Conservation (phyloP, 2,797 vertebrate genomes). For the Apogon talboti region DNA sequence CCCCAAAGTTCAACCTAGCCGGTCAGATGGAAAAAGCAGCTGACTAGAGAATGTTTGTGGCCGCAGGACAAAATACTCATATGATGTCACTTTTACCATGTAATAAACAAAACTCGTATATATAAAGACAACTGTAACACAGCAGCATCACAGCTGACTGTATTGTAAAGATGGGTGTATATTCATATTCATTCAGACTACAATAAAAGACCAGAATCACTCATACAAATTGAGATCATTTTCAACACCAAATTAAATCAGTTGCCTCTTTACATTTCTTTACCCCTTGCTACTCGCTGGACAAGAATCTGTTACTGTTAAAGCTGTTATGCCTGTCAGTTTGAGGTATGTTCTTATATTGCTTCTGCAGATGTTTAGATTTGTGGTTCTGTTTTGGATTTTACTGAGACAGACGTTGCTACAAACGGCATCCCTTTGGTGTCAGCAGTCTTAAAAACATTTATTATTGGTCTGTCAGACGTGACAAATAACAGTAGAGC, state of each 20-base stretch:
- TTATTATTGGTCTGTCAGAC: constrained; percentile 23
- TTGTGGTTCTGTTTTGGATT: constrained; percentile 29
- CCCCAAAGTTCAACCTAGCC: not conserved
- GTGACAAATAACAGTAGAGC: constrained; percentile 17
- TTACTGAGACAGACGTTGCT: constrained; percentile 25
- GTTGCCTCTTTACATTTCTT: not conserved
- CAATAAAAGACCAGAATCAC: not conserved
- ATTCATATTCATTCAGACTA: not conserved
- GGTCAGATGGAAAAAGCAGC: constrained; percentile 17
- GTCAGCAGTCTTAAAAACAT: constrained; percentile 17
- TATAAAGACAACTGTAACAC: not conserved
- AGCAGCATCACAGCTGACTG: not conserved
- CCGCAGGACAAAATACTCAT: not conserved
- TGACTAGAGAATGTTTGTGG: not conserved
- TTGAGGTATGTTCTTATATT: constrained; percentile 49
- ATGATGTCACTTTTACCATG: not conserved
- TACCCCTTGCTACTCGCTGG: not conserved
- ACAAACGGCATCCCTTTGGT: constrained; percentile 12
- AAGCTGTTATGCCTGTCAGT: constrained; percentile 43
- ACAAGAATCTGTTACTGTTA: constrained; percentile 25
- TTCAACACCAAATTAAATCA: constrained; percentile 1
- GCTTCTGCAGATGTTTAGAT: constrained; percentile 64
- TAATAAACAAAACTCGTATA: not conserved
- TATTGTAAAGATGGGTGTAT: not conserved
- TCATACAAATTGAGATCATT: not conserved